phyloP scores from a whole-genome alignment of 2,888 invertebrate species.

The Azorinus chamasolen region DNA sequence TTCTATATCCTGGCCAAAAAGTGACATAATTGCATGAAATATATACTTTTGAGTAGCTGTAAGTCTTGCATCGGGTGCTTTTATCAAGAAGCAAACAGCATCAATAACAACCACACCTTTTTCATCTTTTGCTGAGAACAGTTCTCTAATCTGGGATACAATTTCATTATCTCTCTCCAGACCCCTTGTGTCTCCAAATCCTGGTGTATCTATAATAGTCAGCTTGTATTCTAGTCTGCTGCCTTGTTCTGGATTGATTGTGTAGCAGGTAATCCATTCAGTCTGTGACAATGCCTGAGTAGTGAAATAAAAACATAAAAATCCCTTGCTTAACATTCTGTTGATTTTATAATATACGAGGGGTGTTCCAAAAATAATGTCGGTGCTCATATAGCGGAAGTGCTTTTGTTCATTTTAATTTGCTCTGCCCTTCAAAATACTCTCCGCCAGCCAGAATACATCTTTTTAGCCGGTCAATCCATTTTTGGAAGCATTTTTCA shows the following conservation, averaged over 20 bases:
- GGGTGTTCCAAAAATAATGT: too few relatives aligned
- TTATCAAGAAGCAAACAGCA: constrained; percentile 64
- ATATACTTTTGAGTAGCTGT: constrained; percentile 64
- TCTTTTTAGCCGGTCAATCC: too few relatives aligned
- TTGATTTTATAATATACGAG: too few relatives aligned
- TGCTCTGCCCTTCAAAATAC: too few relatives aligned
- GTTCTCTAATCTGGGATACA: constrained; percentile 29
- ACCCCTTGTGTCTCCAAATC: constrained; percentile 45
- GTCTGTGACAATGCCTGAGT: constrained; percentile 50
- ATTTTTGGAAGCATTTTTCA: too few relatives aligned
- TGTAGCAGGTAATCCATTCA: constrained; percentile 57
- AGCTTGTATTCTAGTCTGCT: constrained; percentile 26
- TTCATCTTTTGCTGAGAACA: constrained; percentile 13
- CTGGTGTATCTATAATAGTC: constrained; percentile 48
- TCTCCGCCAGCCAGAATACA: too few relatives aligned
- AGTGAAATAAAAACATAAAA: neutral
- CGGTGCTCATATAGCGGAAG: too few relatives aligned
- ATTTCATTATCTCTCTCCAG: constrained; percentile 32
- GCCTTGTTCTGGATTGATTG: constrained; percentile 31
- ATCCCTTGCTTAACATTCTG: too few relatives aligned
- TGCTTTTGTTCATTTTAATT: too few relatives aligned
- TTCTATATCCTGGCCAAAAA: constrained; percentile 64
- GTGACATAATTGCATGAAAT: constrained; percentile 57
- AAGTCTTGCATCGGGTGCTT: constrained; percentile 62
- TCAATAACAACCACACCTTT: constrained; percentile 57